Conservation (phyloP, 1,140 invertebrate genomes). For the Acromyrmex heyeri region DNA sequence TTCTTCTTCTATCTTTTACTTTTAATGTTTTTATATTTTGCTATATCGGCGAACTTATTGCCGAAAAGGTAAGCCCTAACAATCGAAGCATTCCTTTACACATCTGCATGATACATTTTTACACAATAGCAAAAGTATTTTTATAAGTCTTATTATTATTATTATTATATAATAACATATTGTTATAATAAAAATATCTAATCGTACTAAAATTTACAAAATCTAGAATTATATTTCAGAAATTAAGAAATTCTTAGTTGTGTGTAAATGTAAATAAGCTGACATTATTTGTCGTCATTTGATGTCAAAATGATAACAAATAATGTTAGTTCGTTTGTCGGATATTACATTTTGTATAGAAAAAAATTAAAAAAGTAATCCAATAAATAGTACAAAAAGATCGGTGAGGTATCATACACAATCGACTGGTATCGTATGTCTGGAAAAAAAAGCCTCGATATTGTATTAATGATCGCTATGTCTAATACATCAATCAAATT, state of each 20-base stretch:
- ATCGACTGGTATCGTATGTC: conserved; percentile 70
- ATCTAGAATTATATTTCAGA: not conserved
- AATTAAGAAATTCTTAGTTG: not conserved
- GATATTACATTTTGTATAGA: not conserved
- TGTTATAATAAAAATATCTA: too few species aligned
- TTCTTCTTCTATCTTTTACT: conserved; percentile 68
- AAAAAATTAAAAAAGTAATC: conserved; percentile 14
- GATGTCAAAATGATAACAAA: too few species aligned
- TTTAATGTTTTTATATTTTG: conserved; percentile 78
- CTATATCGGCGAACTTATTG: conserved; percentile 75
- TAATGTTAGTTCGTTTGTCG: too few species aligned
- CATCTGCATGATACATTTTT: not conserved
- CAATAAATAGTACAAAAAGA: conserved; percentile 60
- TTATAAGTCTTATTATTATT: too few species aligned
- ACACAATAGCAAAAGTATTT: not conserved
- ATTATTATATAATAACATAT: too few species aligned
- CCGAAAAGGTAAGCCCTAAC: conserved; percentile 61
- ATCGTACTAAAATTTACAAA: not conserved
- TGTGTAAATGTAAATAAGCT: too few species aligned
- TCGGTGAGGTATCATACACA: conserved; percentile 62
- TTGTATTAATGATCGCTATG: conserved; percentile 68
- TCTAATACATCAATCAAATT: conserved; percentile 63
- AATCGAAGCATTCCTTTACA: not conserved
- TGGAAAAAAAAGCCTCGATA: conserved; percentile 24
- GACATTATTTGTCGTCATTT: too few species aligned